These are phyloP conservation scores for Myripristis murdjan DNA, from an alignment of 2,797 vertebrate genomes.

Conservation along the genomic window DNA sequence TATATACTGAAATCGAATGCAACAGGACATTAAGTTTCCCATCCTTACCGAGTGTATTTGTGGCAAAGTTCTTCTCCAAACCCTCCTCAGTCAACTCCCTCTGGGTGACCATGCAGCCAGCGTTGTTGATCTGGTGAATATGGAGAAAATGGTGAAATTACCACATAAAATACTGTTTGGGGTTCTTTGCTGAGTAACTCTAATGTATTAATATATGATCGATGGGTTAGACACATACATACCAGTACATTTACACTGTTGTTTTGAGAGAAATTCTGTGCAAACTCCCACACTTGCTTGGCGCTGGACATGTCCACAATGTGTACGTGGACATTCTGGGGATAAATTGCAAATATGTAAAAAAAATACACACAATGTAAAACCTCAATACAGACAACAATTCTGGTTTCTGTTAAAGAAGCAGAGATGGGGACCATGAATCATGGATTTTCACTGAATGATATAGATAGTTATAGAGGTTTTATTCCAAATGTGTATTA, in stretches of 20 bases:
- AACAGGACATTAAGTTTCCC: no score
- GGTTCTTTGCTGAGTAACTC: neutral
- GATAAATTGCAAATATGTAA: slow-evolving; percentile 21
- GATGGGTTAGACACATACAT: slow-evolving; percentile 31
- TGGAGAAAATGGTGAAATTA: neutral
- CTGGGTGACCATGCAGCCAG: slow-evolving; percentile 91
- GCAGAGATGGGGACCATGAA: no score
- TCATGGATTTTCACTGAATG: no score
- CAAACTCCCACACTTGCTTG: slow-evolving; percentile 89
- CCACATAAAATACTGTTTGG: neutral
- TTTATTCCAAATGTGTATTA: no score
- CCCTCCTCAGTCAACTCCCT: slow-evolving; percentile 89
- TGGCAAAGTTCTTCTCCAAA: slow-evolving; percentile 92
- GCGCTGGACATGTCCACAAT: slow-evolving; percentile 88
- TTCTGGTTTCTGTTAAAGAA: neutral
- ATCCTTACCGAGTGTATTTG: slow-evolving; percentile 88
- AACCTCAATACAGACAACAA: neutral
- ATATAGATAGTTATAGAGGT: neutral
- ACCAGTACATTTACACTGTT: slow-evolving; percentile 88
- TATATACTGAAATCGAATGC: no score
- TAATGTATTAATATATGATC: neutral
- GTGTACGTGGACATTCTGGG: slow-evolving; percentile 88
- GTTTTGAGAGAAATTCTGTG: slow-evolving; percentile 83
- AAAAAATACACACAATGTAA: no score
- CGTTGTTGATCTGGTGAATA: slow-evolving; percentile 88